phyloP scores from a whole-genome alignment of 2,888 invertebrate genomes.

The Seira musarum region DNA sequence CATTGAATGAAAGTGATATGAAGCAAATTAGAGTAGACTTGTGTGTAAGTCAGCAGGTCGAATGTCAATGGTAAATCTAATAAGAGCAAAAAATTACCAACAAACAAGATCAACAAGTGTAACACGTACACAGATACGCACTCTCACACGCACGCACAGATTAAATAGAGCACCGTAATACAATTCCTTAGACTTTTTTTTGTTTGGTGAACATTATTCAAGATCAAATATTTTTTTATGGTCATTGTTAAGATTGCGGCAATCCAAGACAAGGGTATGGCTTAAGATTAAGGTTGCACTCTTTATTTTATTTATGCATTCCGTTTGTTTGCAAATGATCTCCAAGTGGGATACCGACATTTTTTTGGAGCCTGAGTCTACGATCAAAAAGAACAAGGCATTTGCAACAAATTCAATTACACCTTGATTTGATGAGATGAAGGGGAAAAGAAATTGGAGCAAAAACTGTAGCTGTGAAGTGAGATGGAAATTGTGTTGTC shows the following conservation, averaged over 20 bases:
- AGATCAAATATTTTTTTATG: slow-evolving; percentile 29
- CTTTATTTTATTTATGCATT: slow-evolving; percentile 2
- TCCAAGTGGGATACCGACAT: slow-evolving; percentile 47
- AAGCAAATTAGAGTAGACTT: too few species aligned
- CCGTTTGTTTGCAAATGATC: slow-evolving; percentile 28
- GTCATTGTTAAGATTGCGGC: slow-evolving; percentile 23
- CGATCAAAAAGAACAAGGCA: background rate
- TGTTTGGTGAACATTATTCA: slow-evolving; percentile 42
- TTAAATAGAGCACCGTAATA: slow-evolving; percentile 45
- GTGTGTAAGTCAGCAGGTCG: slow-evolving; percentile 50
- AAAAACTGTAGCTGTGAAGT: slow-evolving; percentile 50
- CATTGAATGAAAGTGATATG: too few species aligned
- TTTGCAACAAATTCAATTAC: slow-evolving; percentile 53
- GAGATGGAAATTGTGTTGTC: slow-evolving; percentile 46
- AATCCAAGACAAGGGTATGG: background rate
- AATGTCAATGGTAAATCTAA: slow-evolving; percentile 62
- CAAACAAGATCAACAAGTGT: slow-evolving; percentile 12
- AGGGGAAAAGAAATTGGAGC: slow-evolving; percentile 52
- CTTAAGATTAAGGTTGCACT: slow-evolving; percentile 44
- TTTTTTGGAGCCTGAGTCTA: slow-evolving; percentile 15
- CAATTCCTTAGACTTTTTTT: slow-evolving; percentile 20
- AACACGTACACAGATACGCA: slow-evolving; percentile 36
- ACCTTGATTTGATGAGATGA: slow-evolving; percentile 38
- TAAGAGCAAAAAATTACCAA: slow-evolving; percentile 35
- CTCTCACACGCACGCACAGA: slow-evolving; percentile 7